Evolutionary conservation across 37 sponge, comb jelly and placozoan species (phyloP), one percentile per base, ranked within the genome.

Genomic region (Diacarnus erythraeanus): DNA sequence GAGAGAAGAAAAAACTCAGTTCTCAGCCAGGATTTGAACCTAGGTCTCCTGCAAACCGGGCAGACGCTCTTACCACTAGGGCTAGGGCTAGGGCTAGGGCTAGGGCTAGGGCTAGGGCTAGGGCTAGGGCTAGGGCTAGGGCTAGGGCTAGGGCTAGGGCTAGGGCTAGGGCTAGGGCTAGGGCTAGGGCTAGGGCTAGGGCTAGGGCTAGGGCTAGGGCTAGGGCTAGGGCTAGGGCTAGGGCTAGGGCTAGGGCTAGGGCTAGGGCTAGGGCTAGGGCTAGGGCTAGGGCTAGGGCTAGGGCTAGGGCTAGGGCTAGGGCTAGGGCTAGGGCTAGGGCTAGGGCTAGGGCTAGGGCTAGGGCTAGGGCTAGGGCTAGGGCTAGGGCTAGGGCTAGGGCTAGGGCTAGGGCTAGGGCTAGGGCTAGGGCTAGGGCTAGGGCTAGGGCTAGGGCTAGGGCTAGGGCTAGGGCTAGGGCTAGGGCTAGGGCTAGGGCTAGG

Each of bases 31-130:
- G n/a, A n/a, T n/a, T n/a, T n/a, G n/a, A n/a, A n/a, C n/a, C n/a
- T n/a, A n/a, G n/a, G n/a, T n/a, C n/a, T n/a, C n/a, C n/a, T n/a
- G n/a, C n/a, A n/a, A n/a, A n/a, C n/a, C n/a, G n/a, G n/a, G n/a
- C n/a, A n/a, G n/a, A n/a, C n/a, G n/a, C n/a, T n/a, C n/a, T n/a
- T n/a, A n/a, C n/a, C n/a, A n/a, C 51, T 47, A 47, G 51, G 51
- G 51, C 51, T 47, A 47, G 51, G 51, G 51, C 51, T 47, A 47
- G 51, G 51, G 51, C 51, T 47, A 47, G 51, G 51, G 51, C 51
- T 47, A 47, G 51, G 51, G 51, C 51, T 47, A 47, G 51, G 51
- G 51, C 51, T 47, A 47, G 51, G 51, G 51, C 51, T 47, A 47
- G 51, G 51, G 51, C 51, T 47, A 47, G 51, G 51, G 51, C 51